Evolutionary conservation across 2,888 invertebrate genomes (phyloP).

Genomic region (Nomada fabriciana): DNA sequence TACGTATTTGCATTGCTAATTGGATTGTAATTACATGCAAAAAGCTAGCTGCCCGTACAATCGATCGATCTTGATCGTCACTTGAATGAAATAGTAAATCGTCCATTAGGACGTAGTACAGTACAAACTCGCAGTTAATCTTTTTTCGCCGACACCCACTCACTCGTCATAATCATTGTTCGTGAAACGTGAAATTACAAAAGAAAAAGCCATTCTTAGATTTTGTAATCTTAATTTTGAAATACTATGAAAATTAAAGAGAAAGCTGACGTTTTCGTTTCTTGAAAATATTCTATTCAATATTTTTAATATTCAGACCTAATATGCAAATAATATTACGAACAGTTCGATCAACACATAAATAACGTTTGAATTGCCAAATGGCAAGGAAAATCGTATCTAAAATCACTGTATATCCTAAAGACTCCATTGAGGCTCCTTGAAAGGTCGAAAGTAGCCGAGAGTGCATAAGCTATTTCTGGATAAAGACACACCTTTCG

Average conservation of each 20-base stretch:
- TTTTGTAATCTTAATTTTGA: too few species aligned
- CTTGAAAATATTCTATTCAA: too few species aligned
- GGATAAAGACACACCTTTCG: constrained; percentile 62
- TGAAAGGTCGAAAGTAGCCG: constrained; percentile 56
- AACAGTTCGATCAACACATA: constrained; percentile 9
- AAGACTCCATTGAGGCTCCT: constrained; percentile 35
- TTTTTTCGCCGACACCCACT: constrained; percentile 13
- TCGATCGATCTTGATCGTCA: constrained; percentile 34
- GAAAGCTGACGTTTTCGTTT: too few species aligned
- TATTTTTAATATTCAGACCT: not conserved
- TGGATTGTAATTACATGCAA: constrained; percentile 28
- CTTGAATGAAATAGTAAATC: constrained; percentile 34
- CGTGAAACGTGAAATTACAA: not conserved
- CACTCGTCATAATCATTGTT: not conserved
- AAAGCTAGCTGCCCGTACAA: constrained; percentile 14
- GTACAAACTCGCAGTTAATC: constrained; percentile 12
- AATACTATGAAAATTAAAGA: too few species aligned
- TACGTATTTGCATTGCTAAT: constrained; percentile 31
- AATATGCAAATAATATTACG: not conserved
- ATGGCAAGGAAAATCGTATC: constrained; percentile 18
- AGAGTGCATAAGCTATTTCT: constrained; percentile 52
- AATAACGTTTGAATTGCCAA: constrained; percentile 28
- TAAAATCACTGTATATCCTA: constrained; percentile 15
- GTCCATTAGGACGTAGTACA: constrained; percentile 1
- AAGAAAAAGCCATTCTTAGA: not conserved